Evolutionary conservation across 2,888 invertebrate species (phyloP).

Genomic region (Apoda limacodes): DNA sequence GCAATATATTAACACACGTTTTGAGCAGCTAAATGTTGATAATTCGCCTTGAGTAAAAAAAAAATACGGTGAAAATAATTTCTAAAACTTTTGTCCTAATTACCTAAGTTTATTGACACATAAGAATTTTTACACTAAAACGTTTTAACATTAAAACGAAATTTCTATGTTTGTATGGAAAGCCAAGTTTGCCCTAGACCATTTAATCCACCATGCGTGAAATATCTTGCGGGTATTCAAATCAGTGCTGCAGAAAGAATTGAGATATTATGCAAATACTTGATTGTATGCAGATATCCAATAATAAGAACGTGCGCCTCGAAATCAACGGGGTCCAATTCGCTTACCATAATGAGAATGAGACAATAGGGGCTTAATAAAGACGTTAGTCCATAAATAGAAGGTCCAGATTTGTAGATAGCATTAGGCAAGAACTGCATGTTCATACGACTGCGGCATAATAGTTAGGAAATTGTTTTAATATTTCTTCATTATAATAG

Average conservation of each 20-base stretch:
- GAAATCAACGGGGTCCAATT: slow-evolving; percentile 49
- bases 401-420: slow-evolving; percentile 17
- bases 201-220: slow-evolving; percentile 32
- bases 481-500: no score
- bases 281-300: slow-evolving; percentile 65
- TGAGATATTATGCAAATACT: slow-evolving; percentile 67
- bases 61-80: no score
- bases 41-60: no score
- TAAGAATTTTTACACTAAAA: no score
- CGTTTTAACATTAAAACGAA: background rate
- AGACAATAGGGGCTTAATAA: slow-evolving; percentile 61
- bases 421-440: no score
- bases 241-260: slow-evolving; percentile 51
- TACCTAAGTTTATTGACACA: no score
- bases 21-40: no score
- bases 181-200: slow-evolving; percentile 13
- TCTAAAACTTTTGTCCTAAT: no score
- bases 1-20: no score
- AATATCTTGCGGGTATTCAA: slow-evolving; percentile 37
- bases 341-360: slow-evolving; percentile 57
- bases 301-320: slow-evolving; percentile 49
- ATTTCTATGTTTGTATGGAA: slow-evolving; percentile 2
- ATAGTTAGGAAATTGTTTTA: no score
- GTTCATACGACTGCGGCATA: no score
- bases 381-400: slow-evolving; percentile 38